Evolutionary conservation across 2,797 vertebrate genomes (phyloP), one percentile per base, ranked within the genome.

Genomic region (Eulemur albifrons): DNA sequence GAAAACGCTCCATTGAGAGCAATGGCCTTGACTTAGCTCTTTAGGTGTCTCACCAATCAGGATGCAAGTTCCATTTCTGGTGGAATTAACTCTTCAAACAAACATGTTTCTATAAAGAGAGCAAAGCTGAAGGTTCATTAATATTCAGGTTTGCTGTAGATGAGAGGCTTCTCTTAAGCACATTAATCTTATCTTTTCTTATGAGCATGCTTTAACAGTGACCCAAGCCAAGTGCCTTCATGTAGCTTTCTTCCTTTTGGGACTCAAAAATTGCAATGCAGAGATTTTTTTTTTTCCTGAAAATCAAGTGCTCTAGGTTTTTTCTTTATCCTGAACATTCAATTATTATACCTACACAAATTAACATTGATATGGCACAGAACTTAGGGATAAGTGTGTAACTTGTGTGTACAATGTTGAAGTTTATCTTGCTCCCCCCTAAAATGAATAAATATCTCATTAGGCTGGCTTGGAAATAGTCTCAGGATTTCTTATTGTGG

Each of bases 101-200:
- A 95, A 79, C 30, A 30, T 35, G 92, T 43, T 86, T 40, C 27
- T 17, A 40, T 50, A 54, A 93, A 97, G 82, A 91, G 30, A 95
- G 83, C 30, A 81, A 95, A 94, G 50, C 88, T 30, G 45, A 91
- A 85, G 17, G 11, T 50, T 96, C 40, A 82, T 97, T 97, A 96
- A 93, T 96, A 97, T 95, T 95, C 75, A 75, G 48, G 59, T 14
- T 43, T 52, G 50, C 35, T 77, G 7, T 30, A 57, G 88, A 90
- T 89, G 57, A 92, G 70, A 94, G 35, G 67, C 54, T 93, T 95
- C 79, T 96, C 88, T 81, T 93, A 96, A 89, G 80, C 75, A 80
- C 20, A 70, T 92, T 96, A 93, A 91, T 96, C 92, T 73, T 95
- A 94, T 59, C 65, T 93, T 82, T 93, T 76, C 76, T 75, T 92